phyloP scores from a whole-genome alignment of 2,888 invertebrate genomes.

The Sisyra nigra region DNA sequence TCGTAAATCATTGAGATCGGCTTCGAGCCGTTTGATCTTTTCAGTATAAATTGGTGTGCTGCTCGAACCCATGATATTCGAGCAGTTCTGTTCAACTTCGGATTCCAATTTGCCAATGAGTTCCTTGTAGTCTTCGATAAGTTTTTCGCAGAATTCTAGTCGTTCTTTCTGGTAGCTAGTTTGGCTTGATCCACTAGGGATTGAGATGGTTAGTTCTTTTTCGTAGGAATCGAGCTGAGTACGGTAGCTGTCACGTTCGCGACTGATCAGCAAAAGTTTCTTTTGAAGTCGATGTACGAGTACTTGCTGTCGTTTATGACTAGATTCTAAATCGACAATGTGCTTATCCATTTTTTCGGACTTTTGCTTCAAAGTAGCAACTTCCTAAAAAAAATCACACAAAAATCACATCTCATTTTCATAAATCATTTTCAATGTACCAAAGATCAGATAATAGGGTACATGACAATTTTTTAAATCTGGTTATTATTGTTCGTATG shows the following conservation, averaged over 20 bases:
- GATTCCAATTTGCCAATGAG: constrained; percentile 48
- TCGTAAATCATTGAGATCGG: constrained; percentile 36
- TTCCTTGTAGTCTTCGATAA: constrained; percentile 57
- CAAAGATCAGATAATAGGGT: no score
- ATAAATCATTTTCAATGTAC: no score
- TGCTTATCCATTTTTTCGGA: constrained; percentile 45
- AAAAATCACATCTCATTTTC: neutral
- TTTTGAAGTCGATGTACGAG: constrained; percentile 57
- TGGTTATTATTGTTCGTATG: no score
- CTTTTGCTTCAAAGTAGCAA: constrained; percentile 35
- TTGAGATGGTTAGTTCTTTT: constrained; percentile 50
- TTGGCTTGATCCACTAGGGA: constrained; percentile 14
- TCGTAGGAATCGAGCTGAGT: constrained; percentile 68
- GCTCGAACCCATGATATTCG: constrained; percentile 13
- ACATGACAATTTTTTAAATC: no score
- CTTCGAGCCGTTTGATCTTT: constrained; percentile 38
- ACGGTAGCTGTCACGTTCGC: constrained; percentile 69
- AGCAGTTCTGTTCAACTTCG: constrained; percentile 28
- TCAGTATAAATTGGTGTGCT: constrained; percentile 27
- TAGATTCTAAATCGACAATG: constrained; percentile 38
- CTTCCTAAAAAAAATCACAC: constrained; percentile 29
- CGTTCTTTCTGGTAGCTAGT: constrained; percentile 37
- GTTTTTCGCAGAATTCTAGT: constrained; percentile 55
- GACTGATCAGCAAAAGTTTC: constrained; percentile 43
- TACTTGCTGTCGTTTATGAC: constrained; percentile 49